These are phyloP conservation scores for Nephotettix cincticeps DNA, from an alignment of 1,140 invertebrate genomes.

Conservation along the genomic window DNA sequence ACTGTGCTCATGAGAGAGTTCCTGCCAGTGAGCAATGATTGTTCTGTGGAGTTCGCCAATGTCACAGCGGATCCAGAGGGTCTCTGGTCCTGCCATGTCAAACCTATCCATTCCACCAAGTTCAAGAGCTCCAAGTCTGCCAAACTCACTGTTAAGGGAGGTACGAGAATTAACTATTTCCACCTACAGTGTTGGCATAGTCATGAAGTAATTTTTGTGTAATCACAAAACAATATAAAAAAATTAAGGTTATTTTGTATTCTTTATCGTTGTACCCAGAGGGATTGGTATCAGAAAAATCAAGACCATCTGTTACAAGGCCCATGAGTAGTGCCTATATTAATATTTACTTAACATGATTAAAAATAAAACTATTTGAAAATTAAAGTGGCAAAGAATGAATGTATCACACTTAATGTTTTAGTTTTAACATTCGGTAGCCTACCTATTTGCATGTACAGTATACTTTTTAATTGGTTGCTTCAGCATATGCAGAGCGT, in stretches of 20 bases:
- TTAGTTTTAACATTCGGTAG: no score
- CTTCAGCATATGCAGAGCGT: no score
- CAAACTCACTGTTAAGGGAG: neutral
- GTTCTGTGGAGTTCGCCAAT: neutral
- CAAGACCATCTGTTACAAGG: neutral
- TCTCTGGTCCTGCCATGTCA: constrained; percentile 7
- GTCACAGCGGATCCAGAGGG: neutral
- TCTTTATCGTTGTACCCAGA: neutral
- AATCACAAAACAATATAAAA: no score
- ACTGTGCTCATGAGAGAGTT: constrained; percentile 11
- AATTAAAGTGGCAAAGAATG: no score
- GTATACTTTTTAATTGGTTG: no score
- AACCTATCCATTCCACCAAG: constrained; percentile 4
- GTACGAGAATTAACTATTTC: neutral
- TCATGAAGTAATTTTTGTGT: neutral
- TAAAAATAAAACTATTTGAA: neutral
- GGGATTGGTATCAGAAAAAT: neutral
- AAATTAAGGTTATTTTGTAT: neutral
- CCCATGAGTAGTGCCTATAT: neutral
- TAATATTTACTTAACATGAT: neutral
- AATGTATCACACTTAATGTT: no score
- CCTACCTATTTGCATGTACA: no score
- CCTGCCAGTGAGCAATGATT: neutral
- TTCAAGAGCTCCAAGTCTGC: neutral
- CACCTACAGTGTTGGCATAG: neutral